Percentiles rank a stretch among this genome's conserved stretches.
Conservation (phyloP, 2,113 vertebrate species). For the Typhlomys cinereus region DNA sequence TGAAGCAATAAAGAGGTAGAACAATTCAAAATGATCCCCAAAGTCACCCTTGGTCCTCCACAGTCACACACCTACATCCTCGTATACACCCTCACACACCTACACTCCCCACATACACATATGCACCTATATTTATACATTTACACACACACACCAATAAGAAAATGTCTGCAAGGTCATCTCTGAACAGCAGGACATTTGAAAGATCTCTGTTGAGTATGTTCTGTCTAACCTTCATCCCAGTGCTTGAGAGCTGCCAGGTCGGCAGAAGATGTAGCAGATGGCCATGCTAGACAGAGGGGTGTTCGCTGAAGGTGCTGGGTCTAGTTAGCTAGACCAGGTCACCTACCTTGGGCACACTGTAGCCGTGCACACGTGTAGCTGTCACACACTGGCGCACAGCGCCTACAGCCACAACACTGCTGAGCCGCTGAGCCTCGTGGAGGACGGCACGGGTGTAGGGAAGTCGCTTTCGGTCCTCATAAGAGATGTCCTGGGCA, state of each 20-base stretch:
- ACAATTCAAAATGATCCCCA: no score
- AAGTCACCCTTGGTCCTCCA: no score
- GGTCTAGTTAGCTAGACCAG: rapidly evolving
- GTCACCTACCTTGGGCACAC: constrained; percentile 77
- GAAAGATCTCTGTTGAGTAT: background rate
- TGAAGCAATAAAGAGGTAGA: no score
- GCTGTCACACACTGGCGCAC: constrained; percentile 68
- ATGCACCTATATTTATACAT: no score
- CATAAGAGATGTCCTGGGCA: constrained; percentile 60
- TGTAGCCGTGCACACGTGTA: constrained; percentile 60
- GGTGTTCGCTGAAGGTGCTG: background rate
- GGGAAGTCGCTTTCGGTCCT: constrained; percentile 55
- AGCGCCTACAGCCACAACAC: constrained; percentile 61
- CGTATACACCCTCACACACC: no score
- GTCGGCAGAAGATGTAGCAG: background rate
- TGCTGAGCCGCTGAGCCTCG: constrained; percentile 74
- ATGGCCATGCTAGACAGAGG: background rate
- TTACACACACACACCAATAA: no score
- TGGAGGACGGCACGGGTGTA: constrained; percentile 40
- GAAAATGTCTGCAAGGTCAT: background rate
- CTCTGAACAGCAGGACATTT: background rate
- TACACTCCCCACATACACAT: no score
- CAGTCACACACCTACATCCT: no score
- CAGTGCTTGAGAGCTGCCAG: background rate
- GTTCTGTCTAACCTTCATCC: background rate